Percentiles rank a stretch among this genome's conserved stretches.
phyloP scores from a whole-genome alignment of 2,888 invertebrate genomes.

The Chaitophorus viminalis region DNA sequence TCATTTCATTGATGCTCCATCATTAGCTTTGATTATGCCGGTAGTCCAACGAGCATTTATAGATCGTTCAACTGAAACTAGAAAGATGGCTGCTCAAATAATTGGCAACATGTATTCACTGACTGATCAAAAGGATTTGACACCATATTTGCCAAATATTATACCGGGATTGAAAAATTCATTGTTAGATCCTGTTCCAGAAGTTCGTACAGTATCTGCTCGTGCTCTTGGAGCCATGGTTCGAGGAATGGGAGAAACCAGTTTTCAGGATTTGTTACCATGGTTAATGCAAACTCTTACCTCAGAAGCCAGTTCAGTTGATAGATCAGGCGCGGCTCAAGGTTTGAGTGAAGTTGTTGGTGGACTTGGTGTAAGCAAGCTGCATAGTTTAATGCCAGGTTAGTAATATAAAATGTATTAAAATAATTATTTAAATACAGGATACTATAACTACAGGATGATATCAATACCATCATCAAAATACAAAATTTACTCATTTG shows the following conservation, averaged over 20 bases:
- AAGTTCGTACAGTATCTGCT: conserved; percentile 94
- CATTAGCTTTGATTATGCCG: conserved; percentile 98
- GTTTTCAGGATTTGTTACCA: conserved; percentile 94
- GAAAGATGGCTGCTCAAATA: conserved; percentile 99
- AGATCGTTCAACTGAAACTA: conserved; percentile 96
- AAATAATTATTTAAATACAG: background rate
- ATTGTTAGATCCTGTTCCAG: conserved; percentile 96
- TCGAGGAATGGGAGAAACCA: conserved; percentile 94
- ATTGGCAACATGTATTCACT: conserved; percentile 99
- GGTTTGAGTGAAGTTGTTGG: conserved; percentile 98
- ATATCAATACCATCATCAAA: too few species aligned
- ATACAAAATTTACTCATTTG: too few species aligned
- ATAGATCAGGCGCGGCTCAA: conserved; percentile 94
- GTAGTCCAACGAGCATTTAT: conserved; percentile 97
- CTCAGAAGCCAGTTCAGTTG: conserved; percentile 93
- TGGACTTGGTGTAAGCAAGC: conserved; percentile 92
- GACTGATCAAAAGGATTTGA: conserved; percentile 97
- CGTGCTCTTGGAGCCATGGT: conserved; percentile 98
- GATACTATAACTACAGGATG: too few species aligned
- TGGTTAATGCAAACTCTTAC: conserved; percentile 99
- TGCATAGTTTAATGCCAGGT: conserved; percentile 95
- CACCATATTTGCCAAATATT: conserved; percentile 94
- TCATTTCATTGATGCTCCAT: conserved; percentile 99
- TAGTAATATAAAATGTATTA: conserved; percentile 25
- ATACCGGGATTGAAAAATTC: conserved; percentile 97